Percentiles rank a stretch among this genome's conserved stretches.
Conservation (phyloP, 2,888 invertebrate genomes). For the Ormyrus rosae region DNA sequence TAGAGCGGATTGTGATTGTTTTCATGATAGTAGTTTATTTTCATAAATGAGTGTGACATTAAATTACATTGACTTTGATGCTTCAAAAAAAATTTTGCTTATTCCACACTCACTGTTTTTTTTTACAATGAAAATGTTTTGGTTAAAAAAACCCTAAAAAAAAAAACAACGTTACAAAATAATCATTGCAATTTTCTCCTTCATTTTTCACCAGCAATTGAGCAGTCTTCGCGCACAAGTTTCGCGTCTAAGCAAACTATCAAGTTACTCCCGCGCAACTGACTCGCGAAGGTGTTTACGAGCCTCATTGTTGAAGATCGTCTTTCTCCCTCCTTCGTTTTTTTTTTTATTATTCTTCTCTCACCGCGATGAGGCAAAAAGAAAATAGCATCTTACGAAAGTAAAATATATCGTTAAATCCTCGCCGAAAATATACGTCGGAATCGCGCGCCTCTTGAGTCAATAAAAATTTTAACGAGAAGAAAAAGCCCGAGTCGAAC, state of each 20-base stretch:
- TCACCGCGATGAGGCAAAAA: background rate
- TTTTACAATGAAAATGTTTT: background rate
- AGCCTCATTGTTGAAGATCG: slow-evolving; percentile 26
- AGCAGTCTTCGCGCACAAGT: background rate
- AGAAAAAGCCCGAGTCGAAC: background rate
- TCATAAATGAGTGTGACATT: slow-evolving; percentile 27
- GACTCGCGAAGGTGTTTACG: slow-evolving; percentile 35
- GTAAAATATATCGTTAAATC: slow-evolving; percentile 15
- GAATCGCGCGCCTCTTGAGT: background rate
- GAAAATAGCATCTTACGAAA: background rate
- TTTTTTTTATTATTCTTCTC: slow-evolving; percentile 18
- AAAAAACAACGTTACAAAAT: background rate
- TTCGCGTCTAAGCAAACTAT: slow-evolving; percentile 47
- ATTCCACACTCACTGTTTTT: background rate
- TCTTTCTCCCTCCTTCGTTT: too few relatives aligned
- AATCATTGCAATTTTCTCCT: background rate
- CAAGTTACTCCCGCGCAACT: slow-evolving; percentile 32
- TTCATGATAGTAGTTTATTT: slow-evolving; percentile 22
- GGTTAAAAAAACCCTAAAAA: too few relatives aligned
- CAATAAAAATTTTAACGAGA: slow-evolving; percentile 38
- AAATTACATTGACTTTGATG: background rate
- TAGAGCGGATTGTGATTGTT: slow-evolving; percentile 15
- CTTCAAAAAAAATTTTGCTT: background rate
- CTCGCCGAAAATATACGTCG: slow-evolving; percentile 29
- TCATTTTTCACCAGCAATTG: background rate